These are phyloP conservation scores for Aromia moschata DNA, from an alignment of 2,888 invertebrate genomes.

Conservation along the genomic window DNA sequence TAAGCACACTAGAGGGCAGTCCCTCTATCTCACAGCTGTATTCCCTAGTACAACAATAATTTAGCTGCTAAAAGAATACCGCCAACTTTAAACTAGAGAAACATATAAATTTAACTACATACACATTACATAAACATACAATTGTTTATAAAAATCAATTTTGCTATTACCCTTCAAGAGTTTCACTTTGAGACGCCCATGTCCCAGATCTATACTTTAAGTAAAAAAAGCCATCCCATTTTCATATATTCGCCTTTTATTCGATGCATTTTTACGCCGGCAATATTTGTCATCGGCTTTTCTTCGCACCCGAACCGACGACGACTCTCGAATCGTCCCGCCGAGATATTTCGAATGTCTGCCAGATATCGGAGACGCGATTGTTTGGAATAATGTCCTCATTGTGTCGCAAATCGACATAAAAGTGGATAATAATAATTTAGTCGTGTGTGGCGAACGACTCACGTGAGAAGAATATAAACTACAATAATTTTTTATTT, in stretches of 20 bases:
- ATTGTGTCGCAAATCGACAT: constrained; percentile 27
- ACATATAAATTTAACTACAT: too few species aligned
- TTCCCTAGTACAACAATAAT: too few species aligned
- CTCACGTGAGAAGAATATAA: too few species aligned
- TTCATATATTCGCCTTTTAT: constrained; percentile 61
- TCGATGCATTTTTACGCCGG: constrained; percentile 49
- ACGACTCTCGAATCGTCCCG: constrained; percentile 37
- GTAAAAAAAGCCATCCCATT: constrained; percentile 61
- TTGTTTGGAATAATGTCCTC: constrained; percentile 26
- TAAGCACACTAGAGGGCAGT: too few species aligned
- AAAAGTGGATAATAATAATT: constrained; percentile 12
- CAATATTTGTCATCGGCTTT: constrained; percentile 47
- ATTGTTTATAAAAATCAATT: too few species aligned
- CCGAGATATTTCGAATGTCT: constrained; percentile 46
- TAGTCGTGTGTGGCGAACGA: background rate
- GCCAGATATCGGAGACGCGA: constrained; percentile 34
- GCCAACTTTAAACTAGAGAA: too few species aligned
- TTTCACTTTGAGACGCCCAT: too few species aligned
- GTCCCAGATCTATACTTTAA: constrained; percentile 56
- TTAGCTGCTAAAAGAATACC: too few species aligned
- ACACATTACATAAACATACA: too few species aligned
- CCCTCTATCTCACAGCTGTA: too few species aligned
- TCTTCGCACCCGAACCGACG: constrained; percentile 40
- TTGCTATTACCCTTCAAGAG: too few species aligned
- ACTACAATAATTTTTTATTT: too few species aligned